Evolutionary conservation across 1,140 invertebrate genomes (phyloP), one percentile per base, ranked within the genome.

Genomic region (Drosophila lini): DNA sequence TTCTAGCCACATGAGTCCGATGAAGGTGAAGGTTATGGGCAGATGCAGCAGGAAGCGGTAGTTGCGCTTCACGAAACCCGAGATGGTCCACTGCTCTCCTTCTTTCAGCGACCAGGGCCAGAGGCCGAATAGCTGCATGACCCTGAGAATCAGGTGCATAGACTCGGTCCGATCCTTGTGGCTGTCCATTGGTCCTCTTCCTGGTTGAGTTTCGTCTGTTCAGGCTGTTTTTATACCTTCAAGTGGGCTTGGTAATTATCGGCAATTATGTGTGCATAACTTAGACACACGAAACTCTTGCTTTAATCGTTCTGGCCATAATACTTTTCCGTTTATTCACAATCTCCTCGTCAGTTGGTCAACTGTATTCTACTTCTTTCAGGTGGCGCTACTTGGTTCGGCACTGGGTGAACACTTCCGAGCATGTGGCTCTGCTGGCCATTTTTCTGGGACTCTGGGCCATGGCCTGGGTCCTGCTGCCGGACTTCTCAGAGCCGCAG

Each of bases 1-100:
- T 52, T 90, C 86, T 32, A 91, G 60, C 90, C 90, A 91, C 90
- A 91, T 91, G 8, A 91, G 67, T 3, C 80, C 74, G 11, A 88
- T 88, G 19, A 80, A 88, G 7, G 74, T 69, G 22, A 90, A 88
- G 8, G 90, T 90, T 19, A 82, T 58, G 22, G 90, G 90, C 34
- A 89, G n/a, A 15, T 91, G 90, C 4, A 91, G 60, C 1, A 85
- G 25, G 50, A 64, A 82, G 22, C 76, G 77, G 36, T 76, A 76
- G 45, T 76, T 67, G 16, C 47, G 48, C 36, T 71, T 78, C 1
- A 67, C 1, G 5, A 74, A 79, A 9, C 16, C 50, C 8, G 15
- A 40, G 3, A 56, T 4, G 10, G n/a, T 45, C 36, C 36, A 59
- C 13, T 74, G 59, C 0, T 60, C 22, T 6, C 28, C 16, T 1